Conservation (phyloP, 2,113 vertebrate genomes). For the Daubentonia madagascariensis region DNA sequence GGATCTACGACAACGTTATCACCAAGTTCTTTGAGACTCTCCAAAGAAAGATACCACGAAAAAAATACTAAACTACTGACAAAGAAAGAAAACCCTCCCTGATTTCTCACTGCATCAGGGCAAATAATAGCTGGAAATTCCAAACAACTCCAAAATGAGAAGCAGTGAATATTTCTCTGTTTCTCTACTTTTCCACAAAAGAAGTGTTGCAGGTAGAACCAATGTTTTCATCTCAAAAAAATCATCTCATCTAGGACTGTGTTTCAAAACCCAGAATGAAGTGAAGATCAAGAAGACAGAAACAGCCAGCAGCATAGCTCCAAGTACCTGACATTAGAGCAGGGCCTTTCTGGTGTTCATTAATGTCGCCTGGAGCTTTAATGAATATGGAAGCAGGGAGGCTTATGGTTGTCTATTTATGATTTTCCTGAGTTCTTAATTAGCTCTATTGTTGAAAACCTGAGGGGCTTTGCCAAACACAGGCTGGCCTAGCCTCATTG, state of each 20-base stretch:
- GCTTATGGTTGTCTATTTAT: background rate
- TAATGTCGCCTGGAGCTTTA: background rate
- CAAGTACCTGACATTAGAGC: background rate
- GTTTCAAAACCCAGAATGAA: background rate
- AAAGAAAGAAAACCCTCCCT: background rate
- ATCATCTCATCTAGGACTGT: background rate
- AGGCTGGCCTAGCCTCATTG: background rate
- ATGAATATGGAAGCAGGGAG: background rate
- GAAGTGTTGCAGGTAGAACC: background rate
- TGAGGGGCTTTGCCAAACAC: background rate
- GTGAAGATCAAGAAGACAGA: background rate
- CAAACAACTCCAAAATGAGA: background rate
- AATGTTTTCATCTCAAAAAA: background rate
- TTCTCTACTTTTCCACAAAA: background rate
- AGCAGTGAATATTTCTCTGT: background rate
- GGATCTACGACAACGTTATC: background rate
- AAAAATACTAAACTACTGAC: background rate
- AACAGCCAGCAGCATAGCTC: background rate
- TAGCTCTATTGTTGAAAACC: background rate
- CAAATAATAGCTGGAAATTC: background rate
- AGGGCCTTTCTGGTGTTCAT: background rate
- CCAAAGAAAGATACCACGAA: background rate
- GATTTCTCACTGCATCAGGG: background rate
- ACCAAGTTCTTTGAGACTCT: background rate
- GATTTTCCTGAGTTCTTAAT: constrained; percentile 14